Base-by-base conservation (phyloP, 2,113 vertebrate genomes). In the Triplophysa siluroides region DNA sequence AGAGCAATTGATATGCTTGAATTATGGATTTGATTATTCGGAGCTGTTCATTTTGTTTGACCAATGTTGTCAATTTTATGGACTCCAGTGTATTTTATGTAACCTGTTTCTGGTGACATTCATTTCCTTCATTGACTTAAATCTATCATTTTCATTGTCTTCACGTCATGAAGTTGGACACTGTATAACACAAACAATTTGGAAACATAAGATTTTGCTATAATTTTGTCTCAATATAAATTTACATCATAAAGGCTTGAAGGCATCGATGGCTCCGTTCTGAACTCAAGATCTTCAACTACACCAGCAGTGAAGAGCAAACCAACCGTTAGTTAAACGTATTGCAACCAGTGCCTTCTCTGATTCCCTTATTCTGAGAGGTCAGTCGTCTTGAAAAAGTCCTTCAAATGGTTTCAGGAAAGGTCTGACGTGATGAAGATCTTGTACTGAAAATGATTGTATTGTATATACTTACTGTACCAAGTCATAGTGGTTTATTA, bases 381-480 rank as follows among this genome's bases (percentile, higher is more conserved):
- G 52, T 24, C 65, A 64, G n/a, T 72, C 8, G 1, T 63, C 64
- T 33, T 78, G 62, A 43, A 60, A 78, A 66, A 23, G 73, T 78
- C 63, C 75, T 75, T 66, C 3, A 64, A 61, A 24, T 77, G 58
- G 45, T 56, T 70, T 58, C 50, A 13, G 56, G 54, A 29, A n/a
- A 16, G 64, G 56, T 78, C 47, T 79, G 82, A 88, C 82, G 86
- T 80, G 81, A 84, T 89, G 80, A 88, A 81, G 47, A 85, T 88
- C 67, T 88, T 89, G 88, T 87, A 5, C 29, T 67, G 26, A 38
- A 84, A 83, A 84, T 74, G 82, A 90, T 84, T 92, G 89, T 90
- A 88, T 84, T 92, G 88, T 92, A 92, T 88, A 92, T 90, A 91
- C 86, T 87, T 86, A 87, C 87, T 88, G 88, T 91, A 91, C 87